Evolutionary conservation across 2,888 invertebrate species (phyloP), one percentile per base, ranked within the genome.

Genomic region (Therioaphis trifolii): DNA sequence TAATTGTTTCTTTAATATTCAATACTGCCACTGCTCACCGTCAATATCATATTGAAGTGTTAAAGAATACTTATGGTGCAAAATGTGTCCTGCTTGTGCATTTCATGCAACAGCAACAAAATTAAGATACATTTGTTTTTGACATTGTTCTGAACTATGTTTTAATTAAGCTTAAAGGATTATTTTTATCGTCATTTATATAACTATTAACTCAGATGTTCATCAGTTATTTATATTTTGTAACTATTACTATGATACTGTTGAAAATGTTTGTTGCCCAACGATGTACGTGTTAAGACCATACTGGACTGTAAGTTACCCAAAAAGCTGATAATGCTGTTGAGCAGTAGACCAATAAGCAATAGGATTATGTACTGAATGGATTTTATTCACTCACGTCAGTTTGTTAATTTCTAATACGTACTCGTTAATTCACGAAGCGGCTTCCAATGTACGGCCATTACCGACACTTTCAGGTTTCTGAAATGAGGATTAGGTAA

Each of bases 371-470:
- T 14, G 66, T 66, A 5, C 66, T 29, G 9, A 66, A 49, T 5
- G 68, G 78, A 68, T 78, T 78, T 78, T 43, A 35, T 77, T 78
- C 18, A 40, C 35, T 52, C 52, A 68, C 68, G 68, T 68, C 35
- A 78, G 68, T 52, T 40, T 12, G 78, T 68, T 78, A 78, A 68
- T 78, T 68, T 78, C 27, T 52, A 40, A 78, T 78, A 78, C n/a
- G 18, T 7, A 52, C 24, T 66, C 9, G 63, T 66, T 49, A 49
- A 24, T 66, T 49, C 66, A 12, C 49, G 14, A 63, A 76, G 5
- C 43, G n/a, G 43, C 21, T 35, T 35, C n/a, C n/a, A 66, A 77
- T 66, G 49, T 35, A 29, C 11, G 52, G n/a, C 35, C 66, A 21
- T 35, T 40, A 18, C 49, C 2, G n/a, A 68, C 27, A 55, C 68